Evolutionary conservation across 2,797 vertebrate species (phyloP).

Genomic region (Acipenser oxyrinchus): DNA sequence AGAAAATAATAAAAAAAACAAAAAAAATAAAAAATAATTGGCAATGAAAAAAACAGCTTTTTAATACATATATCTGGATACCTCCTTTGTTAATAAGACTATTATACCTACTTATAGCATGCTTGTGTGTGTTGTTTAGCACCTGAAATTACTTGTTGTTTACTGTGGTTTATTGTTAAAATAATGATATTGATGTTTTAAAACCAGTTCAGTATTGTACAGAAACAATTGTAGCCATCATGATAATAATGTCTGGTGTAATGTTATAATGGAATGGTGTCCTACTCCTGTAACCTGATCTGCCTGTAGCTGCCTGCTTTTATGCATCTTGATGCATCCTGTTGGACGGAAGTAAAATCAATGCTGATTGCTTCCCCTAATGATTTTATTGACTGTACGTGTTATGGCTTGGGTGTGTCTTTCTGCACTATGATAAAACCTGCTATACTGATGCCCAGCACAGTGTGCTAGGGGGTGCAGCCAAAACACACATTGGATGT

Average conservation of each 20-base stretch:
- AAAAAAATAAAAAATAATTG: no score
- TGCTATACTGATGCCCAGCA: not conserved
- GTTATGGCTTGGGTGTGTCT: not conserved
- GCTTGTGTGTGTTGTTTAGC: no score
- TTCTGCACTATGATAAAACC: not conserved
- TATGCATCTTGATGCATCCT: slow-evolving; percentile 1
- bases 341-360: slow-evolving; percentile 9
- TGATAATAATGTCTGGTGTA: no score
- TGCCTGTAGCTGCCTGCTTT: slow-evolving; percentile 1
- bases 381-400: not conserved
- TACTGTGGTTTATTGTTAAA: not conserved
- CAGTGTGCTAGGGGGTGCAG: not conserved
- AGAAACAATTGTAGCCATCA: not conserved
- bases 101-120: no score
- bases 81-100: no score
- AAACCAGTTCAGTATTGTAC: not conserved
- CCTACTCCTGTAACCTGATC: not conserved
- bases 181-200: not conserved
- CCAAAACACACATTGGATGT: not conserved
- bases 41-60: no score
- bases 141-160: not conserved
- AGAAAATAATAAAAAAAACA: no score
- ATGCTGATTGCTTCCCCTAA: slow-evolving; percentile 5
- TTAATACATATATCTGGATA: no score
- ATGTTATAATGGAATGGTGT: no score